A percentile compares a stretch with the other conserved stretches of the same genome.
Evolutionary conservation across 92 coral and sea anemone genomes (phyloP).

Genomic region (Anthopleura xanthogrammica): DNA sequence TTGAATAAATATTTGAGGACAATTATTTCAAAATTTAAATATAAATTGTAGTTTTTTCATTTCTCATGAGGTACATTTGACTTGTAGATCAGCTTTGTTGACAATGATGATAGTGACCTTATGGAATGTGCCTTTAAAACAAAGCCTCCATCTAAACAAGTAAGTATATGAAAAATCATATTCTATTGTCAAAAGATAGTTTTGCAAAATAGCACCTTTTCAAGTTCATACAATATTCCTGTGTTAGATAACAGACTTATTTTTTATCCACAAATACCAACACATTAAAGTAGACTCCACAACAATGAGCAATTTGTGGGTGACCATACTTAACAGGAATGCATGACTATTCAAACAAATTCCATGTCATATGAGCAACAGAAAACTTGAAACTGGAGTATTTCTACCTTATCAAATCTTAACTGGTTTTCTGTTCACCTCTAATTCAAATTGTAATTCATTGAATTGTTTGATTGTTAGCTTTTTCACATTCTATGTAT

Average conservation of each 20-base stretch:
- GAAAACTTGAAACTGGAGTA: slow-evolving; percentile 2
- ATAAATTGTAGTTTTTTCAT: not conserved
- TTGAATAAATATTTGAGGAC: no score
- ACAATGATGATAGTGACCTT: slow-evolving; percentile 17
- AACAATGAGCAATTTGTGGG: not conserved
- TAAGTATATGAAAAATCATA: slow-evolving; percentile 5
- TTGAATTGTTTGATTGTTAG: no score
- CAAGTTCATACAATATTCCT: not conserved
- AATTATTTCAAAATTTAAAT: no score
- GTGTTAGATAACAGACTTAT: not conserved
- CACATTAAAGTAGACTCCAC: slow-evolving; percentile 1
- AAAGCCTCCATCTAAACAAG: slow-evolving; percentile 14
- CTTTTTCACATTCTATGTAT: slow-evolving; percentile 2
- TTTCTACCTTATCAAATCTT: slow-evolving; percentile 1
- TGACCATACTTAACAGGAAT: not conserved
- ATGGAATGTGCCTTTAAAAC: slow-evolving; percentile 17
- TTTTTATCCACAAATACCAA: not conserved
- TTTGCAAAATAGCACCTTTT: not conserved
- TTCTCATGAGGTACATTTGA: slow-evolving; percentile 7
- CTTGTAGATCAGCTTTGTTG: slow-evolving; percentile 3
- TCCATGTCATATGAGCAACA: slow-evolving; percentile 1
- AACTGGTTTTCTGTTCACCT: slow-evolving; percentile 4
- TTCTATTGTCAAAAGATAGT: not conserved
- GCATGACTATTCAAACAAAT: not conserved
- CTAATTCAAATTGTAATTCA: slow-evolving; percentile 8